Conservation (phyloP, 1,140 invertebrate species). For the Saccostrea cuccullata region DNA sequence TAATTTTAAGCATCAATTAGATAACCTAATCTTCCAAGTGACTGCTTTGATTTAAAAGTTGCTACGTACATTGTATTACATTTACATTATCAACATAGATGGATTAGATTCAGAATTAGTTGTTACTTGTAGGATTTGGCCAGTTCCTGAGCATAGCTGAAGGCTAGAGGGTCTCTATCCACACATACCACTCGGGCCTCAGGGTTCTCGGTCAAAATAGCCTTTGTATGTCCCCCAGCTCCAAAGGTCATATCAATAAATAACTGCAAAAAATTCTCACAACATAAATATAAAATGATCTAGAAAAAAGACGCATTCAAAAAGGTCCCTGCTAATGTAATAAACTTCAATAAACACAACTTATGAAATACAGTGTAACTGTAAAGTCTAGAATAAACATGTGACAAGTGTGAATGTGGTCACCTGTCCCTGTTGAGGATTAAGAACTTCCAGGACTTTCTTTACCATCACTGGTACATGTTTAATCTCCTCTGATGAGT, state of each 20-base stretch:
- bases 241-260: conserved; percentile 88
- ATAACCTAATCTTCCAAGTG: too few relatives aligned
- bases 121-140: conserved; percentile 74
- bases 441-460: background rate
- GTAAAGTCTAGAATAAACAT: too few relatives aligned
- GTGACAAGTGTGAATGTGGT: background rate
- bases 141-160: conserved; percentile 82
- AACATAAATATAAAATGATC: background rate
- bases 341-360: too few relatives aligned
- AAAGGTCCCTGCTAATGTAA: too few relatives aligned
- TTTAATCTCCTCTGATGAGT: background rate
- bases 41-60: too few relatives aligned
- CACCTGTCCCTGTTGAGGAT: background rate
- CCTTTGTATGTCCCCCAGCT: conserved; percentile 90
- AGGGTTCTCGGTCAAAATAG: conserved; percentile 82
- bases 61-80: too few relatives aligned
- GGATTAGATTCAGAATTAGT: too few relatives aligned
- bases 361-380: too few relatives aligned
- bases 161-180: conserved; percentile 91
- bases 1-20: too few relatives aligned
- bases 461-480: background rate
- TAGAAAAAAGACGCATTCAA: background rate
- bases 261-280: conserved; percentile 40
- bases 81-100: too few relatives aligned
- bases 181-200: conserved; percentile 86